phyloP scores from a whole-genome alignment of 2,797 vertebrate species.

The Tenualosa thibaudeaui region DNA sequence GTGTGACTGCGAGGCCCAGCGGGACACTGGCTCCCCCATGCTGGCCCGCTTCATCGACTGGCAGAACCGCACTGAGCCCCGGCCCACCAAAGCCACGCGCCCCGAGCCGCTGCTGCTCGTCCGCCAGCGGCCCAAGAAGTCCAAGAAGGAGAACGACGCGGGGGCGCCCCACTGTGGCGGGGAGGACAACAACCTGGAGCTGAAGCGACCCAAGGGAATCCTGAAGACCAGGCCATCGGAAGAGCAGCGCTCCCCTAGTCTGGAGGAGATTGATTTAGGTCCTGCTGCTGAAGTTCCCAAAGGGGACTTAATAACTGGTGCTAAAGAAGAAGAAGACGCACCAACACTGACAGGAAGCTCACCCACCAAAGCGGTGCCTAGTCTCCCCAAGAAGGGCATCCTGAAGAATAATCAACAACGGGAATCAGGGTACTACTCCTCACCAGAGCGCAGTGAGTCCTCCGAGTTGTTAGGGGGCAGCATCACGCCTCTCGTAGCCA shows the following conservation, averaged over 20 bases:
- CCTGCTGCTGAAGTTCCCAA: slow-evolving; percentile 64
- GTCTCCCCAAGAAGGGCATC: slow-evolving; percentile 96
- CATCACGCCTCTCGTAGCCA: slow-evolving; percentile 69
- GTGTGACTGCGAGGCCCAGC: slow-evolving; percentile 91
- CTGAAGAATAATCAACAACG: slow-evolving; percentile 97
- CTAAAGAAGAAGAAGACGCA: slow-evolving; percentile 73
- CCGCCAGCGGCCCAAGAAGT: slow-evolving; percentile 92
- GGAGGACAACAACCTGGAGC: slow-evolving; percentile 82
- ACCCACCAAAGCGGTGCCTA: slow-evolving; percentile 78
- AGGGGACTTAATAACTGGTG: slow-evolving; percentile 63
- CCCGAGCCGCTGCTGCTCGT: slow-evolving; percentile 69
- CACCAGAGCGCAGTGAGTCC: slow-evolving; percentile 95
- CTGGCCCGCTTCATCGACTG: slow-evolving; percentile 95
- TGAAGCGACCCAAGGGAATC: slow-evolving; percentile 96
- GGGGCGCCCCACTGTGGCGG: slow-evolving; percentile 74
- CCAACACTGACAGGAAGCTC: slow-evolving; percentile 68
- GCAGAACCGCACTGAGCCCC: slow-evolving; percentile 91
- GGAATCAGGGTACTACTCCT: slow-evolving; percentile 98
- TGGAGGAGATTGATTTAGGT: slow-evolving; percentile 83
- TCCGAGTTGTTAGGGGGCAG: slow-evolving; percentile 85
- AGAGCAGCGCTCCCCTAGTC: slow-evolving; percentile 84
- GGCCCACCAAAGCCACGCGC: slow-evolving; percentile 74
- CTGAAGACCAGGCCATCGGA: slow-evolving; percentile 90
- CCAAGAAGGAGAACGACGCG: slow-evolving; percentile 91
- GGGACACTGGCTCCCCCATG: slow-evolving; percentile 87